Percentiles rank a stretch among this genome's conserved stretches.
These are phyloP conservation scores for Phalacrocorax aristotelis DNA, from an alignment of 2,113 vertebrate genomes.

Conservation along the genomic window DNA sequence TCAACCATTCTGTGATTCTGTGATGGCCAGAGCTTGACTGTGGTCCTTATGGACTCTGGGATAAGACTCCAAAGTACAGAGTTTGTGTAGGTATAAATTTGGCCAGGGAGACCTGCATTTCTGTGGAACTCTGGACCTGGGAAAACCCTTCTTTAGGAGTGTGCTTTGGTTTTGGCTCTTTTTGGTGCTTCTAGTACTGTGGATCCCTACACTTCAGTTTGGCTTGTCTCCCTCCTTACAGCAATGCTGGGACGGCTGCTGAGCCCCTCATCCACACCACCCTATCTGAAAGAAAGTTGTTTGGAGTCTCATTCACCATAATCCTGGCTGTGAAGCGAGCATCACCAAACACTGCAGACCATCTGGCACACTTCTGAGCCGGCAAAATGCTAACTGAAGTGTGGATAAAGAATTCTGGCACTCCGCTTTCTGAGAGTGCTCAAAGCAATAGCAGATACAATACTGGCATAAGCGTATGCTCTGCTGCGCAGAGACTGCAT, in stretches of 20 bases:
- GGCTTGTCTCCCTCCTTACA: background rate
- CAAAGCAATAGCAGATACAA: background rate
- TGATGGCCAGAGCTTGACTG: background rate
- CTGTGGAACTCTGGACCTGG: background rate
- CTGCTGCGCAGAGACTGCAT: background rate
- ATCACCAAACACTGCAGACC: background rate
- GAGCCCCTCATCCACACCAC: background rate
- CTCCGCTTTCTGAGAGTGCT: rapidly evolving
- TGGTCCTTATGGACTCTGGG: background rate
- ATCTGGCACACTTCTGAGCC: background rate
- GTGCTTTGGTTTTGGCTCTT: background rate
- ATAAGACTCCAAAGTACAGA: background rate
- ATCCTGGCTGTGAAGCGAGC: background rate
- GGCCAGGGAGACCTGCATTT: background rate
- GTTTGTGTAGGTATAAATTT: background rate
- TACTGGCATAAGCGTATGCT: background rate
- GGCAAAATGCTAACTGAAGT: background rate
- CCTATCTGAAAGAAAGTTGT: background rate
- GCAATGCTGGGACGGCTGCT: rapidly evolving
- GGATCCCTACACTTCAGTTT: background rate
- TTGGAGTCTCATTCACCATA: background rate
- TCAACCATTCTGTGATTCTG: background rate
- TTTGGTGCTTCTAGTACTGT: background rate
- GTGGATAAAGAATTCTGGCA: slow-evolving; percentile 11
- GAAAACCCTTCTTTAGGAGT: background rate